Conservation (phyloP, 2,888 invertebrate genomes). For the Tetragonisca angustula region DNA sequence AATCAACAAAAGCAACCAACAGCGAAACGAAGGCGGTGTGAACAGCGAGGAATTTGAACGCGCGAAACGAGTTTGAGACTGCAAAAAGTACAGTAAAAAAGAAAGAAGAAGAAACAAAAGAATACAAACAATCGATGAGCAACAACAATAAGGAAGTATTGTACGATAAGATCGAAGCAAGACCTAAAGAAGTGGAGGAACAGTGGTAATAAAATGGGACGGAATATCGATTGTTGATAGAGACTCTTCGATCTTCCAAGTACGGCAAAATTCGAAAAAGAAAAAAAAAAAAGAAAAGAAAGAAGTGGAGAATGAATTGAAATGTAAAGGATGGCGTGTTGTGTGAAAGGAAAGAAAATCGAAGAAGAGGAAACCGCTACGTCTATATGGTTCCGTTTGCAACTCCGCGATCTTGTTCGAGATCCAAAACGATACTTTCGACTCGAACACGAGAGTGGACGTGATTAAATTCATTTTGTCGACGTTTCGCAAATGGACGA, state of each 20-base stretch:
- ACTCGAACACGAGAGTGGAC: slow-evolving; percentile 9
- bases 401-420: slow-evolving; percentile 23
- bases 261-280: background rate
- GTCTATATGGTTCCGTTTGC: slow-evolving; percentile 31
- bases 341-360: background rate
- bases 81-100: background rate
- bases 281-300: background rate
- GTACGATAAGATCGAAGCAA: background rate
- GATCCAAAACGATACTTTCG: slow-evolving; percentile 11
- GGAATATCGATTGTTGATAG: slow-evolving; percentile 1
- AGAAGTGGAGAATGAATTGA: background rate
- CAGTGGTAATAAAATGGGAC: no score
- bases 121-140: background rate
- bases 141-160: background rate
- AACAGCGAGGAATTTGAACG: background rate
- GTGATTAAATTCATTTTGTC: slow-evolving; percentile 16
- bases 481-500: slow-evolving; percentile 49
- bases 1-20: slow-evolving; percentile 24
- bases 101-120: background rate
- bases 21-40: background rate
- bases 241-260: slow-evolving; percentile 14
- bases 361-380: slow-evolving; percentile 25
- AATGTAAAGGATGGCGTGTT: background rate
- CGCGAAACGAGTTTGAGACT: background rate
- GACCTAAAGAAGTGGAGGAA: slow-evolving; percentile 1